Conservation (phyloP, 2,888 invertebrate species). For the Cryptophagus acutangulus region DNA sequence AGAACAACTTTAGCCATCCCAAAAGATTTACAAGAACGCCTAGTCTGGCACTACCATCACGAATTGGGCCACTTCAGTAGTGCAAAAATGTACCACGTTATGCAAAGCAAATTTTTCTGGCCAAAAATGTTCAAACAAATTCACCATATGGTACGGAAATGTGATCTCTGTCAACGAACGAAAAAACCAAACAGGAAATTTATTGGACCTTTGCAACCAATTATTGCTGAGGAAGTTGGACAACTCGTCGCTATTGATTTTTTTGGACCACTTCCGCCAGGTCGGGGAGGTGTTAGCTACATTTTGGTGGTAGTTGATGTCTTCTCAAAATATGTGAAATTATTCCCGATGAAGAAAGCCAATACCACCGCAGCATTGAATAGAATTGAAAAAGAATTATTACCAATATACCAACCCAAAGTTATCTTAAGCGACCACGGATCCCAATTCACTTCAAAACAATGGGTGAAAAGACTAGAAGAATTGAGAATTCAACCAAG, state of each 20-base stretch:
- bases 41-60: slow-evolving; percentile 4
- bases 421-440: slow-evolving; percentile 6
- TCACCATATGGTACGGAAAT: not conserved
- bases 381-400: not conserved
- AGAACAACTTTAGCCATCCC: not conserved
- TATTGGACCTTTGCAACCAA: not conserved
- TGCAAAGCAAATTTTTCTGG: not conserved
- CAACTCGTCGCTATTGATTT: slow-evolving; percentile 7
- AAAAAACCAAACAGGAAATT: not conserved
- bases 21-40: not conserved
- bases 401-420: not conserved
- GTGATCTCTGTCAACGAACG: slow-evolving; percentile 3
- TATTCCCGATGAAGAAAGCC: slow-evolving; percentile 24
- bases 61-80: slow-evolving; percentile 3
- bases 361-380: slow-evolving; percentile 7
- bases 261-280: slow-evolving; percentile 18
- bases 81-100: not conserved
- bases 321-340: slow-evolving; percentile 26
- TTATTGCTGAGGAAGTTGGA: not conserved
- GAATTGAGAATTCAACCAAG: slow-evolving; percentile 2
- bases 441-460: slow-evolving; percentile 7
- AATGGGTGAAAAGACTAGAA: slow-evolving; percentile 15
- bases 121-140: not conserved
- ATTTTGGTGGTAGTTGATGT: slow-evolving; percentile 27
- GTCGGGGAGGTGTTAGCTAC: slow-evolving; percentile 15